Evolutionary conservation across 1,140 invertebrate genomes (phyloP).

Genomic region (Octopus bimaculoides): DNA sequence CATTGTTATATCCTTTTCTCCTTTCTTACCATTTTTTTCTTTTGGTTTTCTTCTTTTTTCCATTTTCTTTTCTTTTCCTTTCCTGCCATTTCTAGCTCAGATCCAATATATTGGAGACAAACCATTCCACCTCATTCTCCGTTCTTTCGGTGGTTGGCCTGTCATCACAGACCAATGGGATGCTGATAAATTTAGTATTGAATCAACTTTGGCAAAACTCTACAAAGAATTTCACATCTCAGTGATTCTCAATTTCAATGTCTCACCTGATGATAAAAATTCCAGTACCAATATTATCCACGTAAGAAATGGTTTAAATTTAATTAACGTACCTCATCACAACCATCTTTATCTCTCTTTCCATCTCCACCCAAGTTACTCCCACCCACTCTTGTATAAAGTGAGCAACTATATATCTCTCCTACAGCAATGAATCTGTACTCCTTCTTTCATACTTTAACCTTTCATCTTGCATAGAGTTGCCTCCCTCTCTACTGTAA

Average conservation of each 20-base stretch:
- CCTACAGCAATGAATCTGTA: too few relatives aligned
- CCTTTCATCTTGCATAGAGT: too few relatives aligned
- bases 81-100: conserved; percentile 40
- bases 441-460: too few relatives aligned
- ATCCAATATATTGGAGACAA: conserved; percentile 67
- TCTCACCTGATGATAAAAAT: conserved; percentile 75
- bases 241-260: conserved; percentile 69
- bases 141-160: conserved; percentile 82
- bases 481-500: too few relatives aligned
- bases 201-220: conserved; percentile 71
- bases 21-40: too few relatives aligned
- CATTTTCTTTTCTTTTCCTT: not conserved
- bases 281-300: conserved; percentile 81
- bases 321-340: too few relatives aligned
- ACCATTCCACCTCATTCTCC: conserved; percentile 71
- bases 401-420: too few relatives aligned
- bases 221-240: conserved; percentile 75
- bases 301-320: conserved; percentile 49
- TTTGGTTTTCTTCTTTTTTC: too few relatives aligned
- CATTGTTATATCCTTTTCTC: too few relatives aligned
- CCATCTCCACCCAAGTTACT: too few relatives aligned
- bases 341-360: too few relatives aligned
- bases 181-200: conserved; percentile 64
- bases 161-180: conserved; percentile 69
- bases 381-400: too few relatives aligned